Conservation (phyloP, 2,888 invertebrate species). For the Listrodromus nycthemerus region DNA sequence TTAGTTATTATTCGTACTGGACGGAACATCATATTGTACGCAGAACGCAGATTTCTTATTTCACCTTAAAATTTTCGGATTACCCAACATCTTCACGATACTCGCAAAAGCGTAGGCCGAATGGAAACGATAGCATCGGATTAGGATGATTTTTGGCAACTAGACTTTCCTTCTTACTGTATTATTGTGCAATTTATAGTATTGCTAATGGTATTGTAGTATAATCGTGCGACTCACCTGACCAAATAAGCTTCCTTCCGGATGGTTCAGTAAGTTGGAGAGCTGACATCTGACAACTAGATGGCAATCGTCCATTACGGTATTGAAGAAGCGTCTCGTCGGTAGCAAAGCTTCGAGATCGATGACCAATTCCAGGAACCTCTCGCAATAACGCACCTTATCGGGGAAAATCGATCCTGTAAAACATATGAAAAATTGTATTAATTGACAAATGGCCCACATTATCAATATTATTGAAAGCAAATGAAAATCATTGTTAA, state of each 20-base stretch:
- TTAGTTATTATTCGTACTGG: too few species aligned
- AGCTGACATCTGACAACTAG: slow-evolving; percentile 95
- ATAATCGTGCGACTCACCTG: slow-evolving; percentile 89
- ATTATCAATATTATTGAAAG: too few species aligned
- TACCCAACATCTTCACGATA: too few species aligned
- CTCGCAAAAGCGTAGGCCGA: too few species aligned
- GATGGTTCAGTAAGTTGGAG: slow-evolving; percentile 89
- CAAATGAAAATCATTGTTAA: too few species aligned
- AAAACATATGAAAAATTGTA: neutral
- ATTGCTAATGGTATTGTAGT: too few species aligned
- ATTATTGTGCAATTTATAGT: slow-evolving; percentile 80
- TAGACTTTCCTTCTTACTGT: too few species aligned
- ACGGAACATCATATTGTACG: too few species aligned
- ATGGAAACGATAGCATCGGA: too few species aligned
- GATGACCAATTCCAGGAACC: slow-evolving; percentile 97
- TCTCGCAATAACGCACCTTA: slow-evolving; percentile 94
- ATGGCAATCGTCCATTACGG: slow-evolving; percentile 97
- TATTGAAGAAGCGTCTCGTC: slow-evolving; percentile 98
- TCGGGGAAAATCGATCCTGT: slow-evolving; percentile 81
- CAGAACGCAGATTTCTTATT: too few species aligned
- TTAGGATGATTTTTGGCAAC: too few species aligned
- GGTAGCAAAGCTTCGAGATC: slow-evolving; percentile 98
- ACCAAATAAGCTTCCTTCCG: slow-evolving; percentile 95
- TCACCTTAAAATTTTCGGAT: too few species aligned
- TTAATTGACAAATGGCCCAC: neutral